A percentile compares a stretch with the other conserved stretches of the same genome.
Conservation (phyloP, 23 tunicate species). For the Ciona savignyi region DNA sequence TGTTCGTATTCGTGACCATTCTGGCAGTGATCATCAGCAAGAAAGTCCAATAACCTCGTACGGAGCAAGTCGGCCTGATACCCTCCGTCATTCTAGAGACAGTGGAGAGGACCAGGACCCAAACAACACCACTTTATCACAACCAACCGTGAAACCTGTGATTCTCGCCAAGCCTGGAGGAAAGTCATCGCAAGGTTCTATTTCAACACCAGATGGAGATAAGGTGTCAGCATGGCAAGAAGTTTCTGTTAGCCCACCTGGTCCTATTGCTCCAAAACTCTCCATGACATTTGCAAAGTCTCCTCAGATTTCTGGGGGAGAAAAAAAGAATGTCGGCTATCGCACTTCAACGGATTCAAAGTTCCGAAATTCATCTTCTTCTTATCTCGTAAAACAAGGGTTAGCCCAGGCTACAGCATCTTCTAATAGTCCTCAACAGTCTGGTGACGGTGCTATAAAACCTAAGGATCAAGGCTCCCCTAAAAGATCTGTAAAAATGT, state of each 20-base stretch:
- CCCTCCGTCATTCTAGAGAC: neutral
- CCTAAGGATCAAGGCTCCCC: conserved; percentile 4
- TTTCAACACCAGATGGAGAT: conserved; percentile 5
- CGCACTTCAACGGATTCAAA: conserved; percentile 18
- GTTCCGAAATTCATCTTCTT: conserved; percentile 11
- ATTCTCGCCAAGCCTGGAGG: conserved; percentile 41
- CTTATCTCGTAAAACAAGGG: conserved; percentile 37
- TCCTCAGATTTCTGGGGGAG: conserved; percentile 26
- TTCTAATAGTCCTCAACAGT: neutral
- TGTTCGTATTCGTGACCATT: neutral
- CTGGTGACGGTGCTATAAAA: neutral
- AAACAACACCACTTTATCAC: conserved; percentile 13
- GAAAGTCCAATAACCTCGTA: neutral
- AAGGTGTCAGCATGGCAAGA: conserved; percentile 38
- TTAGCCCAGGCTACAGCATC: conserved; percentile 18
- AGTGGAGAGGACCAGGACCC: conserved; percentile 22
- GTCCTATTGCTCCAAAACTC: conserved; percentile 58
- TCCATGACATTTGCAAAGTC: conserved; percentile 44
- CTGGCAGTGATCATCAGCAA: neutral
- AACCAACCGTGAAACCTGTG: conserved; percentile 38
- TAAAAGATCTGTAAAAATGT: conserved; percentile 32
- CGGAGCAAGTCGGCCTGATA: neutral
- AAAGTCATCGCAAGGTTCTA: conserved; percentile 3
- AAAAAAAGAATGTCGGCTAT: conserved; percentile 26
- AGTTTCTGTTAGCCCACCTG: conserved; percentile 37